These are phyloP conservation scores for Stenchaetothrips biformis DNA, from an alignment of 2,888 invertebrate genomes.

Conservation along the genomic window DNA sequence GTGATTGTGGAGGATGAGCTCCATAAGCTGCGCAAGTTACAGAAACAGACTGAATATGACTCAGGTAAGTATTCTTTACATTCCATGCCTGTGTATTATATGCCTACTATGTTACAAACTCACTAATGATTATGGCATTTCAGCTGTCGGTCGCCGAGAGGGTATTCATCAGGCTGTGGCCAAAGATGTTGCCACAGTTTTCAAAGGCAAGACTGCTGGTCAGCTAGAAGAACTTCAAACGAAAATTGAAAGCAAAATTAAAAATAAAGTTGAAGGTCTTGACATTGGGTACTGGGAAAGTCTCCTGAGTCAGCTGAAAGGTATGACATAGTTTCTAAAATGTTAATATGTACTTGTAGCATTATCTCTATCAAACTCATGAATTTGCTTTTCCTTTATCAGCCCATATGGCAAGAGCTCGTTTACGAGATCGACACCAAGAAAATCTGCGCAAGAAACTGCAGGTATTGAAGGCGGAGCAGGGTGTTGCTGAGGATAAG, in stretches of 20 bases:
- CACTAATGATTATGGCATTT: neutral
- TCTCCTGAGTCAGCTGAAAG: conserved; percentile 86
- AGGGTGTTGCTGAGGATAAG: conserved; percentile 53
- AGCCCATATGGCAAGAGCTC: conserved; percentile 90
- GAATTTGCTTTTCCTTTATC: conserved; percentile 36
- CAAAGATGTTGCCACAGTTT: conserved; percentile 80
- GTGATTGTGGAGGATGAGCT: conserved; percentile 92
- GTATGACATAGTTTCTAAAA: conserved; percentile 43
- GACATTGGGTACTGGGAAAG: conserved; percentile 99
- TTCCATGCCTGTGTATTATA: conserved; percentile 26
- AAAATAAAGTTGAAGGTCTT: conserved; percentile 77
- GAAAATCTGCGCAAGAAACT: conserved; percentile 82
- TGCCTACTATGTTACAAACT: neutral
- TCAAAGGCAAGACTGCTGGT: conserved; percentile 86
- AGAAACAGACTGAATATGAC: conserved; percentile 58
- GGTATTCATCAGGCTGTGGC: conserved; percentile 89
- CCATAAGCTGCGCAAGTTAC: conserved; percentile 73
- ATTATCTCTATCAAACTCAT: conserved; percentile 31
- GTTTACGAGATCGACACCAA: conserved; percentile 88
- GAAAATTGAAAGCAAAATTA: conserved; percentile 82
- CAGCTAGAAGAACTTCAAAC: conserved; percentile 78
- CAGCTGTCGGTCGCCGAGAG: conserved; percentile 58
- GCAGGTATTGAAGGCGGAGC: conserved; percentile 81
- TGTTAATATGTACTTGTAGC: conserved; percentile 15
- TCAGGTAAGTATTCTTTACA: conserved; percentile 43